Evolutionary conservation across 2,888 invertebrate species (phyloP).

Genomic region (Cheilosia urbana): DNA sequence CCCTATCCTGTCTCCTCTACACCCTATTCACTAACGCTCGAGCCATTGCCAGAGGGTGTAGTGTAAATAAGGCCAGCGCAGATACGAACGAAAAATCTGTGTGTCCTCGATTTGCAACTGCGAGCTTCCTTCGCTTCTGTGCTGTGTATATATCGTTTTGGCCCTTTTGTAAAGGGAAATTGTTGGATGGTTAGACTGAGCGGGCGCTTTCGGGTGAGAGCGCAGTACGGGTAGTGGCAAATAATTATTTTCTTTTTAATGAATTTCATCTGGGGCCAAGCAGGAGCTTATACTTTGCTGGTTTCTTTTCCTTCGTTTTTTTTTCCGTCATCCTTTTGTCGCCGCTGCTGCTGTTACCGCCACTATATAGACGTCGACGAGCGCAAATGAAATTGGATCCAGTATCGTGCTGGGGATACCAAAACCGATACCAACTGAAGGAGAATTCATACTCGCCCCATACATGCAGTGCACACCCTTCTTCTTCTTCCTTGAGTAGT

Average conservation of each 20-base stretch:
- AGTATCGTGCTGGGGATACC: conserved; percentile 28
- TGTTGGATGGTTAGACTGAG: conserved; percentile 20
- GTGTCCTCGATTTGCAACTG: conserved; percentile 60
- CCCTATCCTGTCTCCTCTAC: background rate
- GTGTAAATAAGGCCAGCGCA: conserved; percentile 36
- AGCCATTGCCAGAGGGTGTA: conserved; percentile 23
- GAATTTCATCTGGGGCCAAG: conserved; percentile 63
- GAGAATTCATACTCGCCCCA: conserved; percentile 19
- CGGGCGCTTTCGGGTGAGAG: conserved; percentile 25
- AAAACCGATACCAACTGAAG: background rate
- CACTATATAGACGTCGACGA: conserved; percentile 10
- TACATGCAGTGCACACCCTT: conserved; percentile 24
- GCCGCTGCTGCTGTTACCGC: background rate
- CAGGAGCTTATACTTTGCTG: conserved; percentile 56
- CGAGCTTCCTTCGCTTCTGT: conserved; percentile 3
- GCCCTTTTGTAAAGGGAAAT: conserved; percentile 43
- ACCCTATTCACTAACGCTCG: background rate
- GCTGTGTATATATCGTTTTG: background rate
- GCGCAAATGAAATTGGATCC: conserved; percentile 49
- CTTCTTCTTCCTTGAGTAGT: background rate
- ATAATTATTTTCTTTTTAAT: conserved; percentile 69
- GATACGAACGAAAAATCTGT: conserved; percentile 19
- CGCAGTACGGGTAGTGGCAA: conserved; percentile 53
- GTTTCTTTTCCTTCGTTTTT: background rate
- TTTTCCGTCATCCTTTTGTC: conserved; percentile 12